Base-by-base conservation (phyloP, 2,113 vertebrate species). In the Labrus mixtus region DNA sequence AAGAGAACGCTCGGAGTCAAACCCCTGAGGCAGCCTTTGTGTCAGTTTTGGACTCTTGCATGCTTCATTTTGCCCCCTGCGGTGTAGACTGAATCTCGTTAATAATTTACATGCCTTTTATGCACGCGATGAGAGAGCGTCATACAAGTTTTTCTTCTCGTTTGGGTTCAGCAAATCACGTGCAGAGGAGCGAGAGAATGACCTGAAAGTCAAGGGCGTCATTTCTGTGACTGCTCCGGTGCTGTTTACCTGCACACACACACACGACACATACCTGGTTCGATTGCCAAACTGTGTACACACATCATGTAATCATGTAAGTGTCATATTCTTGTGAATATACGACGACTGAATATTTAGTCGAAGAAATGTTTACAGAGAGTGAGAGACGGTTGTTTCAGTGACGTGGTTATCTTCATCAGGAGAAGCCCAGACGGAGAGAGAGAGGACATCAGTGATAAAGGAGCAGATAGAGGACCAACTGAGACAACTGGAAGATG, bases 381-480 rank as follows among this genome's bases (percentile, higher is more conserved):
- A 9, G 5, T n/a, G 9, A 16, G 51, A 50, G 10, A 8, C 8
- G 1, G 8, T 9, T 23, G n/a, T 41, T 72, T 83, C 5, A 45
- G 3, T 33, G 12, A 43, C 17, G 10, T 73, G 22, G 59, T 69
- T 72, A 46, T 84, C 25, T 83, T 22, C 77, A 68, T 64, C 86
- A 93, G 69, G 85, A 88, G 90, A 83, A 60, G 58, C 15, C 36
- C 60, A 93, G 88, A 90, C 79, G 69, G 94, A 94, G 68, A 80
- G 92, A 79, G 92, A 95, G 71, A 93, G 90, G 79, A 93, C 90
- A 73, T 91, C 92, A 76, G 91, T 91, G 87, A 86, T 97, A 85
- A 97, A 96, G 90, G 83, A 77, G 64, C 94, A 97, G 93, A 95
- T 97, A 29, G 95, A 97, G 68, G 95, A 97, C 81, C 95, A 96